These are phyloP conservation scores for Microtus ochrogaster DNA, from an alignment of 2,113 vertebrate species.

Conservation along the genomic window DNA sequence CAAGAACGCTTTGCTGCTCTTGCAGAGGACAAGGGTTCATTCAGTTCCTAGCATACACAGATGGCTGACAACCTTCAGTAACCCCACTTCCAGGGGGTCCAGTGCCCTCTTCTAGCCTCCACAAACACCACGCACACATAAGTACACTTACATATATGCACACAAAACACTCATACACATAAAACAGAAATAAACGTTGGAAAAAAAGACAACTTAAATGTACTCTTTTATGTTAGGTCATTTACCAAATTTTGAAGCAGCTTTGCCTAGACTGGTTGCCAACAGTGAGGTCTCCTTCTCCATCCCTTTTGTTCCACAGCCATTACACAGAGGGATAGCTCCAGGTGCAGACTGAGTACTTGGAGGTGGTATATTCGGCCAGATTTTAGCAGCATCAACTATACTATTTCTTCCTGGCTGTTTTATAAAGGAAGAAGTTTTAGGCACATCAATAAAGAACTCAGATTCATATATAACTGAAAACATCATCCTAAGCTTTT, in stretches of 20 bases:
- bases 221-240: slow-evolving; percentile 26
- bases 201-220: background rate
- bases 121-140: background rate
- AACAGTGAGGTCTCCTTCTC: slow-evolving; percentile 89
- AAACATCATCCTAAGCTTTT: slow-evolving; percentile 60
- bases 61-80: background rate
- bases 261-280: slow-evolving; percentile 89
- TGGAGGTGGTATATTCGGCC: slow-evolving; percentile 94
- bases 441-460: slow-evolving; percentile 66
- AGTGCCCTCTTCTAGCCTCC: background rate
- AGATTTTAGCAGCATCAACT: slow-evolving; percentile 90
- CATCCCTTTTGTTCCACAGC: slow-evolving; percentile 92
- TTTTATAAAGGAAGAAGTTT: slow-evolving; percentile 74
- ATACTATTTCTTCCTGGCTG: slow-evolving; percentile 90
- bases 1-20: background rate
- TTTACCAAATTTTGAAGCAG: slow-evolving; percentile 93
- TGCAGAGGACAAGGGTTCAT: background rate
- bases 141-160: background rate
- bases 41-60: background rate
- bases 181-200: background rate
- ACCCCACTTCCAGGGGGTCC: background rate
- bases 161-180: background rate
- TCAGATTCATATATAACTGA: slow-evolving; percentile 51
- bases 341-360: slow-evolving; percentile 87
- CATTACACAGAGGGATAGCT: slow-evolving; percentile 94